Evolutionary conservation across 2,888 invertebrate species (phyloP).

Genomic region (Auanema sp.): DNA sequence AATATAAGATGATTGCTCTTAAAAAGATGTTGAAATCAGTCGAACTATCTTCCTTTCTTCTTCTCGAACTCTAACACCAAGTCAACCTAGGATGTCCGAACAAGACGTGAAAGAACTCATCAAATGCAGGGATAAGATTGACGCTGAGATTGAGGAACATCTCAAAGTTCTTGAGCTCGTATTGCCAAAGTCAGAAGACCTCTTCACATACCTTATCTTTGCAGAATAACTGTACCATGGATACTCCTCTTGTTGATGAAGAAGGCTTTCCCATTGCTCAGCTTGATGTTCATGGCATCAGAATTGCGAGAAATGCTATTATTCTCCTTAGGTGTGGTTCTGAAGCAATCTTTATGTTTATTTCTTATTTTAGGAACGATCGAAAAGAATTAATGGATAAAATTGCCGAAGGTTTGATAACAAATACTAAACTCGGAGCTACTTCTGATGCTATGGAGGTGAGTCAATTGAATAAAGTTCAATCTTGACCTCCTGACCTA

Average conservation of each 20-base stretch:
- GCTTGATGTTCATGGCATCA: slow-evolving; percentile 87
- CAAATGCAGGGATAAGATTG: slow-evolving; percentile 47
- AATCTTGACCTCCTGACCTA: neutral
- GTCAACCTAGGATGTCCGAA: neutral
- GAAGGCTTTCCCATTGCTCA: slow-evolving; percentile 86
- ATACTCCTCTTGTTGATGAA: slow-evolving; percentile 79
- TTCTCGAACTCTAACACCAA: too few species aligned
- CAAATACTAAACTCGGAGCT: too few species aligned
- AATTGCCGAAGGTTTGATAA: neutral
- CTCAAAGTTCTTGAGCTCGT: slow-evolving; percentile 31
- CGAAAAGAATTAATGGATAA: slow-evolving; percentile 6
- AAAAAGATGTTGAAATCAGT: too few species aligned
- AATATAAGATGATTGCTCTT: slow-evolving; percentile 11
- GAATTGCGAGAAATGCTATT: slow-evolving; percentile 83
- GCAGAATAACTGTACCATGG: slow-evolving; percentile 70
- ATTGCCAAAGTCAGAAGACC: neutral
- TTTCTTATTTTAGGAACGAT: neutral
- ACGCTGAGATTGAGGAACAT: slow-evolving; percentile 36
- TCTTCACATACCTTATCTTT: slow-evolving; percentile 2
- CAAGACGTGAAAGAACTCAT: slow-evolving; percentile 45
- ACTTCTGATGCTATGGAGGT: slow-evolving; percentile 5
- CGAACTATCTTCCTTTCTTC: too few species aligned
- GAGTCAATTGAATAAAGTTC: too few species aligned
- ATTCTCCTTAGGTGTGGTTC: slow-evolving; percentile 75
- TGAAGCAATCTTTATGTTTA: neutral